phyloP scores from a whole-genome alignment of 2,888 invertebrate species.

The Trissolcus japonicus region DNA sequence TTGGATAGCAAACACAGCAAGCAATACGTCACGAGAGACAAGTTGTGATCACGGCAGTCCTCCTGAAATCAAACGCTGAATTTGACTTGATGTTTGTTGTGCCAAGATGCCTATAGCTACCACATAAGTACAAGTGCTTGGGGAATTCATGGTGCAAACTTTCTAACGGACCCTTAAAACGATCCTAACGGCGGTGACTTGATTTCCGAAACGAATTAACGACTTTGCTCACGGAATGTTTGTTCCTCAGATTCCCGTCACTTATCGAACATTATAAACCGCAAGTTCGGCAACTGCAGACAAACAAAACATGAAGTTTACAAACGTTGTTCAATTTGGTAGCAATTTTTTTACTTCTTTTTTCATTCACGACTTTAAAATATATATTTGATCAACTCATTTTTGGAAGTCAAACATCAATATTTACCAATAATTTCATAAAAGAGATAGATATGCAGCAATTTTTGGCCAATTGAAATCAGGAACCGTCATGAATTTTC shows the following conservation, averaged over 20 bases:
- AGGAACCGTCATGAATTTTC: no score
- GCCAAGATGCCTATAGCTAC: constrained; percentile 30
- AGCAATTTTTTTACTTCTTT: no score
- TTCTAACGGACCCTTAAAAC: constrained; percentile 21
- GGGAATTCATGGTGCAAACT: constrained; percentile 20
- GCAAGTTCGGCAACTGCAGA: neutral
- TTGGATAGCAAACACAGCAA: constrained; percentile 19
- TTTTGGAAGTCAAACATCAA: no score
- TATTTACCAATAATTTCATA: no score
- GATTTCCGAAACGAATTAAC: constrained; percentile 30
- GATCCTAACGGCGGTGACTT: neutral
- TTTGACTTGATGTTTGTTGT: constrained; percentile 28
- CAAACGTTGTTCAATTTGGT: no score
- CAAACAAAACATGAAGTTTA: neutral
- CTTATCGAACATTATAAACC: constrained; percentile 7
- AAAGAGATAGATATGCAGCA: no score
- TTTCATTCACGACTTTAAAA: no score
- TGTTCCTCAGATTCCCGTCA: constrained; percentile 23
- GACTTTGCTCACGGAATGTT: constrained; percentile 16
- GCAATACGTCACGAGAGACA: constrained; percentile 13
- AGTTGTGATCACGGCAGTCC: constrained; percentile 6
- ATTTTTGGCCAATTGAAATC: no score
- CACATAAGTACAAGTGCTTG: constrained; percentile 27
- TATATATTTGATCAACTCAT: no score
- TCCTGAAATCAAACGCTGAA: constrained; percentile 30